Evolutionary conservation across 2,888 invertebrate species (phyloP).

Genomic region (Heliconius hortense): DNA sequence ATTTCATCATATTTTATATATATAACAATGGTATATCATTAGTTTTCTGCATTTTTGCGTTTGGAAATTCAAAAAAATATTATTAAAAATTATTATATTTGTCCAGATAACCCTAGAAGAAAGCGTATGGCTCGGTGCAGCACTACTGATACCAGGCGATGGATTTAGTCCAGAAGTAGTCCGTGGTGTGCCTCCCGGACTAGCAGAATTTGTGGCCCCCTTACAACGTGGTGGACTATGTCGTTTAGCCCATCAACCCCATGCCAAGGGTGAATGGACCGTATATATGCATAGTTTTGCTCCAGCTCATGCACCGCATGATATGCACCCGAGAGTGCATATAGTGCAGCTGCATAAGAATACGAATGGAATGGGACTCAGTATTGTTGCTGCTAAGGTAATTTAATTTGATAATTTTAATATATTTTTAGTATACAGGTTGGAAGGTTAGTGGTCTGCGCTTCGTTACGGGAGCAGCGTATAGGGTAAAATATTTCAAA

Average conservation of each 20-base stretch:
- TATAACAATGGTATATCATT: too few relatives aligned
- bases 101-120: slow-evolving; percentile 90
- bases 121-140: slow-evolving; percentile 93
- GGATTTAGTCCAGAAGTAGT: slow-evolving; percentile 98
- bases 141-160: slow-evolving; percentile 97
- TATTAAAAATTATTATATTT: not conserved
- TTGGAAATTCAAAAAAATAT: not conserved
- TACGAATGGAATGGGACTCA: slow-evolving; percentile 98
- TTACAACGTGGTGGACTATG: slow-evolving; percentile 93
- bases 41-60: too few relatives aligned
- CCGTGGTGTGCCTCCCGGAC: slow-evolving; percentile 95
- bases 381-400: slow-evolving; percentile 98
- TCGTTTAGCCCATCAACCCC: slow-evolving; percentile 93
- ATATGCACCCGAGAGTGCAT: slow-evolving; percentile 88
- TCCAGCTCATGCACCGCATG: slow-evolving; percentile 83
- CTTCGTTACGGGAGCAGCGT: too few relatives aligned
- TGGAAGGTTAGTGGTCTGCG: too few relatives aligned
- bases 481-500: too few relatives aligned
- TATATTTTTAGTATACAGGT: too few relatives aligned
- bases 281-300: slow-evolving; percentile 90
- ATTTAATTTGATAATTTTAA: not conserved
- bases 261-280: slow-evolving; percentile 96
- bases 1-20: too few relatives aligned
- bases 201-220: slow-evolving; percentile 92
- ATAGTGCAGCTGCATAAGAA: slow-evolving; percentile 96